Evolutionary conservation across 2,888 invertebrate genomes (phyloP).

Genomic region (Teleiodes luculella): DNA sequence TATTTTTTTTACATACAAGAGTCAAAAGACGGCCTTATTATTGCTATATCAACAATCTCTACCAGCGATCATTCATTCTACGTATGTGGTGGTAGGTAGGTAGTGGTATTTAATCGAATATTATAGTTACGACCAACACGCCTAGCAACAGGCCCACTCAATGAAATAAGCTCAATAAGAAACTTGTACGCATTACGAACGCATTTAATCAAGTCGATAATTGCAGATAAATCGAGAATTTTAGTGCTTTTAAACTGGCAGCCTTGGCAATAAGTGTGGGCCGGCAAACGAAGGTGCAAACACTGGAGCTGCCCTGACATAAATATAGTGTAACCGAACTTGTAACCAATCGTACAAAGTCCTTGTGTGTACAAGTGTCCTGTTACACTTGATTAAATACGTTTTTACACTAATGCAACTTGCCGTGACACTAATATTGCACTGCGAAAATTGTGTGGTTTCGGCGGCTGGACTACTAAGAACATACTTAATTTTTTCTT

Average conservation of each 20-base stretch:
- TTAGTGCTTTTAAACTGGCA: constrained; percentile 2
- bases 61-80: no score
- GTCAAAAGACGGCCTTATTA: no score
- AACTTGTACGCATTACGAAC: neutral
- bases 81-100: no score
- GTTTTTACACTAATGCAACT: constrained; percentile 5
- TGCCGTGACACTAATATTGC: constrained; percentile 15
- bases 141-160: neutral
- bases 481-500: no score
- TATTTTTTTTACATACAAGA: no score
- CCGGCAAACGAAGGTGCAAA: neutral
- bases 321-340: constrained; percentile 53
- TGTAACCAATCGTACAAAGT: constrained; percentile 9
- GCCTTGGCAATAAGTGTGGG: constrained; percentile 4
- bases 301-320: constrained; percentile 48
- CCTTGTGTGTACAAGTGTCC: constrained; percentile 23
- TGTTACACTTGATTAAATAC: constrained; percentile 31
- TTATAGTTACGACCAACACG: neutral
- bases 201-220: constrained; percentile 9
- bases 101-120: no score
- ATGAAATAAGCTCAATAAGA: neutral
- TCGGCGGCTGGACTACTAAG: no score
- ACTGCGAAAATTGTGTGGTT: neutral
- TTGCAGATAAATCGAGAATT: constrained; percentile 1
- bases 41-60: no score